Percentiles rank a stretch among this genome's conserved stretches.
Conservation (phyloP, 2,113 vertebrate genomes). For the Semicossyphus pulcher region DNA sequence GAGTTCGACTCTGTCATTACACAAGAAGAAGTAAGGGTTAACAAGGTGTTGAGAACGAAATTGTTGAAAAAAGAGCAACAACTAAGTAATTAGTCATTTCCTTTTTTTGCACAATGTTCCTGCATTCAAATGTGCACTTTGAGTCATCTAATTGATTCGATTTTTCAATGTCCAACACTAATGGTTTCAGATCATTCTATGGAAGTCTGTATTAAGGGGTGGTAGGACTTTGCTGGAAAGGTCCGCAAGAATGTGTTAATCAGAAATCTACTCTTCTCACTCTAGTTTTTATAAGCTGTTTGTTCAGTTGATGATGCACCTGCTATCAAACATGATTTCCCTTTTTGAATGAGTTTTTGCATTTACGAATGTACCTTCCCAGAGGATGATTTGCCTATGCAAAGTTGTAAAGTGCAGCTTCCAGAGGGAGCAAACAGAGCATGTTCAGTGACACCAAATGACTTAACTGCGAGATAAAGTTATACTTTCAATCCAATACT, state of each 20-base stretch:
- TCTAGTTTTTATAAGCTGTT: background rate
- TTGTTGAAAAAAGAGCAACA: background rate
- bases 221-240: background rate
- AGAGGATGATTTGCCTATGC: conserved; percentile 9
- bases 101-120: too few relatives aligned
- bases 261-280: background rate
- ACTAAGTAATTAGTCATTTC: background rate
- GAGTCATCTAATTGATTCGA: too few relatives aligned
- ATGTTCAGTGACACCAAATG: background rate
- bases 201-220: background rate
- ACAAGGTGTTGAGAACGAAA: background rate
- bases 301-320: background rate
- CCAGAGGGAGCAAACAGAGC: background rate
- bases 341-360: conserved; percentile 5
- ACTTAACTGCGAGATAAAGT: background rate
- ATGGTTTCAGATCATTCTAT: background rate
- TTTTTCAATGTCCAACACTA: too few relatives aligned
- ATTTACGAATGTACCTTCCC: background rate
- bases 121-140: background rate
- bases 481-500: background rate
- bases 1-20: background rate
- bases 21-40: background rate
- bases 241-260: background rate
- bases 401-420: background rate
- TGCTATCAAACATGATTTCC: background rate